Evolutionary conservation across 2,888 invertebrate genomes (phyloP), one percentile per base, ranked within the genome.

Genomic region (Pachliopta kotzebuea): DNA sequence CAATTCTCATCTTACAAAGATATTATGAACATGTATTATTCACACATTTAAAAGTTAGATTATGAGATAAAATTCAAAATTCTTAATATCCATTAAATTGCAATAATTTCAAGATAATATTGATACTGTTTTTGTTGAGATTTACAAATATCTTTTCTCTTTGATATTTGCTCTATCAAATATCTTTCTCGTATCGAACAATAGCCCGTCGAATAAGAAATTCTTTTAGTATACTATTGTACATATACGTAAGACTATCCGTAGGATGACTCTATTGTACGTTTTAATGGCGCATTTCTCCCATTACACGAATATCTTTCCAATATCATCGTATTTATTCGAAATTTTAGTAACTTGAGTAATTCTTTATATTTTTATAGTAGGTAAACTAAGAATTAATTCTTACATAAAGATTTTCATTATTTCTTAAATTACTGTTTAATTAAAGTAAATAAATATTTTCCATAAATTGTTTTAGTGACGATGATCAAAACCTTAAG

Each of bases 181-280:
- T 63, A 29, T 58, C 50, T 18, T 45, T 52, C 11, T 55, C 37
- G 50, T 18, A 26, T 52, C 60, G 58, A 31, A 56, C 64, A 64
- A 60, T 56, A 56, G 60, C 24, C 21, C 52, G 52, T 56, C 53
- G 60, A 56, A 65, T 65, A 60, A 65, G 64, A 53, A 56, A 65
- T 65, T 65, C 56, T 52, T 65, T 65, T 65, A 56, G 56, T 60
- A 45, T 60, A 45, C 42, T 56, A 29, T 26, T 60, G 60, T 64
- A 49, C 26, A 45, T n/a, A 31, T 64, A 59, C 42, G 64, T 60
- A 64, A 65, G 60, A 53, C 60, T 60, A 60, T 60, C 64, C 56
- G 29, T 23, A n/a, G 60, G 56, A 65, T 60, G 60, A 65, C 64
- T 65, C 64, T 24, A 65, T 65, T 65, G 64, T 65, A 56, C 52